Evolutionary conservation across 2,888 invertebrate species (phyloP), one percentile per base, ranked within the genome.

Genomic region (Azorinus chamasolen): DNA sequence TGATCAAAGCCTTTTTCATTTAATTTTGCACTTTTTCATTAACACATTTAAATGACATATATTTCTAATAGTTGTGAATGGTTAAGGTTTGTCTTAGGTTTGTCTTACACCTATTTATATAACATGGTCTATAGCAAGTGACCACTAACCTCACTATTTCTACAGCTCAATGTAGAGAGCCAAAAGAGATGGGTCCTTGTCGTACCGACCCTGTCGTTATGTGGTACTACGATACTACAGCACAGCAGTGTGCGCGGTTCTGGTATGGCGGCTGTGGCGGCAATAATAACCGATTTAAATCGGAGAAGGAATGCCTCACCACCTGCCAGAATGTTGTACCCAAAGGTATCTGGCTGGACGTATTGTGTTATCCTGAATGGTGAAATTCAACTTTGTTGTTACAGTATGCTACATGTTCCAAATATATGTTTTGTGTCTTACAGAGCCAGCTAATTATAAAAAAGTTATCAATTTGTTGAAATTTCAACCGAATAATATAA

Each of bases 191-290:
- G 16, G 83, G 86, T n/a, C 62, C 86, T 1, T 92, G 92, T 73
- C 72, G 78, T 22, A 53, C 61, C 45, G 83, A 91, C 53, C 88
- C 86, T 66, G 75, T 71, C 18, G 88, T 90, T 39, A 87, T 84
- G 69, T 92, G 91, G 91, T 89, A 83, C 81, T 92, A 84, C 82
- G 88, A 93, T 71, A 53, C 73, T 0, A 89, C 93, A 10, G 95
- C 95, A 55, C 96, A 96, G 32, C 92, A 92, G 16, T 97, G 97
- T 89, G 94, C 95, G 46, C 94, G 95, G 87, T 98, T 98, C 94
- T 93, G 94, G 84, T 97, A 95, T 87, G 95, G 95, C 20, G 93
- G 93, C 41, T 93, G 93, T 81, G 86, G 88, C 63, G 87, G 91
- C 37, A 99, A 98, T 93, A 95, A 95, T 77, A 95, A 95, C 32